Percentiles rank a stretch among this genome's conserved stretches.
These are phyloP conservation scores for Quiscalus mexicanus DNA, from an alignment of 2,113 vertebrate species.

Conservation along the genomic window DNA sequence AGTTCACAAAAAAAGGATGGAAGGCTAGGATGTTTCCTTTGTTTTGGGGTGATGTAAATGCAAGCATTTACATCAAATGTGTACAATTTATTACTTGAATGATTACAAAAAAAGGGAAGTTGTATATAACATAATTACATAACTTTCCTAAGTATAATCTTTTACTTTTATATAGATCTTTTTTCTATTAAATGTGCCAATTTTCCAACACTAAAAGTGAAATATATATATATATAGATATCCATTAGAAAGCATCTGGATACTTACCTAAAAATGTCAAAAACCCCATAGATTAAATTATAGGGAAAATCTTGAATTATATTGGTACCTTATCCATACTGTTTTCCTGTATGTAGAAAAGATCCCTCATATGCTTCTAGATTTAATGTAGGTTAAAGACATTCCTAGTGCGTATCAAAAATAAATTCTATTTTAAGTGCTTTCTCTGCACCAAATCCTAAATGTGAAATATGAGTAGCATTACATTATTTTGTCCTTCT, in stretches of 20 bases:
- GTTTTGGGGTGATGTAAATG: neutral
- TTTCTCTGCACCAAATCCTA: neutral
- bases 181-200: neutral
- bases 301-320: neutral
- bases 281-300: neutral
- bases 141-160: neutral
- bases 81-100: neutral
- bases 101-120: neutral
- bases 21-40: neutral
- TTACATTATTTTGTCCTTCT: neutral
- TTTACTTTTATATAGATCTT: neutral
- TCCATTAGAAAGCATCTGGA: neutral
- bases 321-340: neutral
- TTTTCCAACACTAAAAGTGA: neutral
- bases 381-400: neutral
- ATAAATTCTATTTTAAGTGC: neutral
- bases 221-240: neutral
- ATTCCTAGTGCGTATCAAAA: neutral
- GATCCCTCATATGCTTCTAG: neutral
- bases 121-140: neutral
- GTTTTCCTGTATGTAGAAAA: neutral
- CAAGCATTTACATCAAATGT: accelerated
- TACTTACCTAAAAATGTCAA: neutral
- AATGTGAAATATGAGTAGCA: neutral
- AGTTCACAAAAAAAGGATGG: neutral